Conservation (phyloP, 2,888 invertebrate genomes). For the Protodeltote pygarga region DNA sequence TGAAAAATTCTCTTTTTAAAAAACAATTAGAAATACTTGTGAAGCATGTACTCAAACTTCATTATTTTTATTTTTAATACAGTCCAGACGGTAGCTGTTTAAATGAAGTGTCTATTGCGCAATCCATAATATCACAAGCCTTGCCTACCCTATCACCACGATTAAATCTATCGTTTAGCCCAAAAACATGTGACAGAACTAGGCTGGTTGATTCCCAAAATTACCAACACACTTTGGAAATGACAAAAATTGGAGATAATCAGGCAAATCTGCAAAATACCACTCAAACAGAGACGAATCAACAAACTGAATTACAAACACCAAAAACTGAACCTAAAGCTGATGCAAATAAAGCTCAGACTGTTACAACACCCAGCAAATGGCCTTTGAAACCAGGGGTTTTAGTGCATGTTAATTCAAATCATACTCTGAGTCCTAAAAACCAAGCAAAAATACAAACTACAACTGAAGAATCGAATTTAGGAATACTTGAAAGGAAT, state of each 20-base stretch:
- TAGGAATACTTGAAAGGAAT: slow-evolving; percentile 79
- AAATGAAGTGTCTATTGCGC: slow-evolving; percentile 84
- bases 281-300: slow-evolving; percentile 55
- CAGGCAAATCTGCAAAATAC: slow-evolving; percentile 68
- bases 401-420: slow-evolving; percentile 94
- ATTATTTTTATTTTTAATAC: slow-evolving; percentile 47
- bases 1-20: slow-evolving; percentile 1
- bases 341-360: slow-evolving; percentile 65
- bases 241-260: slow-evolving; percentile 72
- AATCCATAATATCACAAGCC: slow-evolving; percentile 86
- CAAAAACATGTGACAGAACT: slow-evolving; percentile 80
- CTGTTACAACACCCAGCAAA: slow-evolving; percentile 87
- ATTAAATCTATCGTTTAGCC: slow-evolving; percentile 77
- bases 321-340: slow-evolving; percentile 62
- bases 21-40: slow-evolving; percentile 5
- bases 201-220: slow-evolving; percentile 72
- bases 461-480: slow-evolving; percentile 64
- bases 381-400: slow-evolving; percentile 97
- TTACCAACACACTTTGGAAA: slow-evolving; percentile 65
- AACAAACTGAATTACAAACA: slow-evolving; percentile 58
- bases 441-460: slow-evolving; percentile 76
- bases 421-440: slow-evolving; percentile 90
- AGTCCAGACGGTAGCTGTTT: slow-evolving; percentile 86
- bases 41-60: slow-evolving; percentile 23
- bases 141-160: slow-evolving; percentile 82